Evolutionary conservation across 2,113 vertebrate species (phyloP).

Genomic region (Egretta garzetta): DNA sequence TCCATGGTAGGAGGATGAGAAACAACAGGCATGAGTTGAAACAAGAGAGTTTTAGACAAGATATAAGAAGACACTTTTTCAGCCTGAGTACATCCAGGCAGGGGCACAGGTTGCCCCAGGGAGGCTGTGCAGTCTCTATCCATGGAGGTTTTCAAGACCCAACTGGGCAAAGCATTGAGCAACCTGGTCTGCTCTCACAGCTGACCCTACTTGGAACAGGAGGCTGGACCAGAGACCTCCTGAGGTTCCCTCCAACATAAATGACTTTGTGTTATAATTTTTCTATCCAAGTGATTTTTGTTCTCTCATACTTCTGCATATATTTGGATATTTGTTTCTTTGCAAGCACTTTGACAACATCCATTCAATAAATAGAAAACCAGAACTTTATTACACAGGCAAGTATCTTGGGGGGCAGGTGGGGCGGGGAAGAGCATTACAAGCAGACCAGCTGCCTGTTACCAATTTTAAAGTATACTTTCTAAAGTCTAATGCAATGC

Average conservation of each 20-base stretch:
- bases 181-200: neutral
- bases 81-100: neutral
- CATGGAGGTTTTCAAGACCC: neutral
- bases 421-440: neutral
- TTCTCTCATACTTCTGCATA: neutral
- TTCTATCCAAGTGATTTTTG: neutral
- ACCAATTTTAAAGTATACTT: neutral
- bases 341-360: neutral
- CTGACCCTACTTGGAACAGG: neutral
- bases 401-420: neutral
- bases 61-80: neutral
- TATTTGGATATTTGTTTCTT: neutral
- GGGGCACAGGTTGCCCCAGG: neutral
- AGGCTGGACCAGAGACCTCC: neutral
- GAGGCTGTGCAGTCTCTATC: neutral
- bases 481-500: neutral
- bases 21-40: neutral
- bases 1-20: fast-evolving
- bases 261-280: neutral
- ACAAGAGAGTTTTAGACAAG: neutral
- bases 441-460: neutral
- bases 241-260: neutral
- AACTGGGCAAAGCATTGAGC: neutral
- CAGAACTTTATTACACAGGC: neutral
- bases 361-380: neutral